A percentile compares a stretch with the other conserved stretches of the same genome.
These are phyloP conservation scores for Tadarida brasiliensis DNA, from an alignment of 2,797 vertebrate genomes.

Conservation along the genomic window DNA sequence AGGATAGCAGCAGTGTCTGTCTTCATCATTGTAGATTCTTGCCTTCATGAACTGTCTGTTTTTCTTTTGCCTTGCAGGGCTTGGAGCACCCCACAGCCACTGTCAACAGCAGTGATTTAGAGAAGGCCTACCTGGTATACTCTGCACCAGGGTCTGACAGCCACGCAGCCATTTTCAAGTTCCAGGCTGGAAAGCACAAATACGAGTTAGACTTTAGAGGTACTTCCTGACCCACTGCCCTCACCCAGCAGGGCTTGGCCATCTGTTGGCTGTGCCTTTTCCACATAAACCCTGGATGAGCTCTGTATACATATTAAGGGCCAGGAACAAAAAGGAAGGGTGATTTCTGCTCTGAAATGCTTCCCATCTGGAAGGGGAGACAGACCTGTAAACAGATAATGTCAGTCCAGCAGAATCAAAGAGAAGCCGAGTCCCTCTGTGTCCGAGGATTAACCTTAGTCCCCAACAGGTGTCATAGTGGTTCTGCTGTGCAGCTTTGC, in stretches of 20 bases:
- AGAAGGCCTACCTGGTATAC: conserved; percentile 91
- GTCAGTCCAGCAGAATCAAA: background rate
- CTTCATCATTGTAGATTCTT: background rate
- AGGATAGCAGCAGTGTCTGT: background rate
- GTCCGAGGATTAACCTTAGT: background rate
- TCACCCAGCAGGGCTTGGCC: background rate
- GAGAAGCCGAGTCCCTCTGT: background rate
- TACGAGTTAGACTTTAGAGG: conserved; percentile 92
- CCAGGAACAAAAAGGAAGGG: background rate
- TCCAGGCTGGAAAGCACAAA: conserved; percentile 88
- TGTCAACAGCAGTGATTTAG: conserved; percentile 90
- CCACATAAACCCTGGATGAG: background rate
- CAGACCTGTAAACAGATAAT: background rate
- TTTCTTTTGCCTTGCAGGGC: conserved; percentile 83
- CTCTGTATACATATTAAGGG: background rate
- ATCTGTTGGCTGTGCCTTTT: background rate
- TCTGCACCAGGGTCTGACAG: conserved; percentile 70
- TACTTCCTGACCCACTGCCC: background rate
- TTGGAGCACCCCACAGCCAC: conserved; percentile 84
- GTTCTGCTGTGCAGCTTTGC: background rate
- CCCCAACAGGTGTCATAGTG: accelerated
- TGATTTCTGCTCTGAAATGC: background rate
- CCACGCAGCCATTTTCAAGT: conserved; percentile 85
- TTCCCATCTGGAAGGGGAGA: background rate
- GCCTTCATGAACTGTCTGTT: conserved; percentile 10